Conservation (phyloP, 2,797 vertebrate species). For the Onychomys torridus region DNA sequence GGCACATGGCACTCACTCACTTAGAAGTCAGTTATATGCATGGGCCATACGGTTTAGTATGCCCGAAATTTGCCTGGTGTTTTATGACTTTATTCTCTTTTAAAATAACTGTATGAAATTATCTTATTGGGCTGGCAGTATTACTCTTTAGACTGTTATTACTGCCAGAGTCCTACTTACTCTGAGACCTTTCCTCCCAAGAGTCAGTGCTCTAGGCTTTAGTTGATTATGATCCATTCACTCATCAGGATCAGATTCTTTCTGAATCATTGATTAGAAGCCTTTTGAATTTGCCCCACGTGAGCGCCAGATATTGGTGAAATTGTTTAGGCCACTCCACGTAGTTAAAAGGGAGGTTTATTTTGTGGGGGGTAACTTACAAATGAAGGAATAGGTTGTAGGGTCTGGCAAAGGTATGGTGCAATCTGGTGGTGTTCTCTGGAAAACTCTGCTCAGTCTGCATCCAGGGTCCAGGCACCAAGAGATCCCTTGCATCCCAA, state of each 20-base stretch:
- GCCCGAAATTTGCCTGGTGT: slow-evolving; percentile 1
- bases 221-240: slow-evolving; percentile 24
- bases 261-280: slow-evolving; percentile 39
- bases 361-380: too few species aligned
- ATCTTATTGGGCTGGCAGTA: neutral
- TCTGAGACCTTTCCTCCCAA: slow-evolving; percentile 50
- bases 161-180: slow-evolving; percentile 6
- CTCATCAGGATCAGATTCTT: slow-evolving; percentile 37
- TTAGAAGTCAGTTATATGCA: neutral
- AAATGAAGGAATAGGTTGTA: too few species aligned
- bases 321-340: too few species aligned
- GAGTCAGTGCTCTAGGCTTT: neutral
- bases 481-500: too few species aligned
- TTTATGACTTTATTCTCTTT: slow-evolving; percentile 43
- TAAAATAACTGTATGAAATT: slow-evolving; percentile 22
- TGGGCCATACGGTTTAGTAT: neutral
- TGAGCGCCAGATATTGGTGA: too few species aligned
- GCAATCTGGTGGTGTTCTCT: too few species aligned
- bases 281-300: too few species aligned
- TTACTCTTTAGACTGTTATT: neutral
- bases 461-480: too few species aligned
- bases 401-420: too few species aligned
- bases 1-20: neutral
- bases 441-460: too few species aligned
- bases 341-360: too few species aligned